Percentiles rank a stretch among this genome's conserved stretches.
Evolutionary conservation across 37 sponge, comb jelly and placozoan genomes (phyloP).

Genomic region (Petrosia ficiformis): DNA sequence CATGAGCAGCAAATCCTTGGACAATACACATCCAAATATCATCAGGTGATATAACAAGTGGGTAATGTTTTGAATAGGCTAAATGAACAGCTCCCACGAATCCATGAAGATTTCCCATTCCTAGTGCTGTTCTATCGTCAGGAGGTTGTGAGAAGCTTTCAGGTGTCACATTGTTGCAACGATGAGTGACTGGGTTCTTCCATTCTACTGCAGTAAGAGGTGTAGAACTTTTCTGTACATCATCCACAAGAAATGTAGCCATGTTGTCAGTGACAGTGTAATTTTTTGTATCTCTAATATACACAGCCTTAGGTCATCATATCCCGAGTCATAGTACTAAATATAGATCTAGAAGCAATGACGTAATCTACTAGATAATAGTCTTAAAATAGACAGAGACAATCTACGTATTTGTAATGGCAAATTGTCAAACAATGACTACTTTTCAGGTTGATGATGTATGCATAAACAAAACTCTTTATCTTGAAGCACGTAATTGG

Average conservation of each 20-base stretch:
- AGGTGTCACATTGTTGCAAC: not conserved
- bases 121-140: not conserved
- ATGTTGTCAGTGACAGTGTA: too few species aligned
- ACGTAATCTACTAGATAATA: too few species aligned
- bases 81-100: constrained; percentile 27
- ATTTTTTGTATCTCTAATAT: too few species aligned
- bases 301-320: too few species aligned
- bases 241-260: constrained; percentile 24
- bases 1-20: constrained; percentile 40
- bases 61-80: constrained; percentile 40
- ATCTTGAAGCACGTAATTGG: too few species aligned
- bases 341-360: too few species aligned
- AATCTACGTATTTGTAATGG: too few species aligned
- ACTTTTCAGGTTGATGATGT: too few species aligned
- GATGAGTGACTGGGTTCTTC: not conserved
- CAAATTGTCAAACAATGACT: too few species aligned
- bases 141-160: not conserved
- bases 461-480: too few species aligned
- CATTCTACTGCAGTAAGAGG: not conserved
- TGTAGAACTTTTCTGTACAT: constrained; percentile 6
- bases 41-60: constrained; percentile 51
- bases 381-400: too few species aligned
- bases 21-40: constrained; percentile 54
- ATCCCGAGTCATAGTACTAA: too few species aligned
- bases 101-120: not conserved